Evolutionary conservation across 1,140 invertebrate genomes (phyloP).

Genomic region (Caenorhabditis brenneri): DNA sequence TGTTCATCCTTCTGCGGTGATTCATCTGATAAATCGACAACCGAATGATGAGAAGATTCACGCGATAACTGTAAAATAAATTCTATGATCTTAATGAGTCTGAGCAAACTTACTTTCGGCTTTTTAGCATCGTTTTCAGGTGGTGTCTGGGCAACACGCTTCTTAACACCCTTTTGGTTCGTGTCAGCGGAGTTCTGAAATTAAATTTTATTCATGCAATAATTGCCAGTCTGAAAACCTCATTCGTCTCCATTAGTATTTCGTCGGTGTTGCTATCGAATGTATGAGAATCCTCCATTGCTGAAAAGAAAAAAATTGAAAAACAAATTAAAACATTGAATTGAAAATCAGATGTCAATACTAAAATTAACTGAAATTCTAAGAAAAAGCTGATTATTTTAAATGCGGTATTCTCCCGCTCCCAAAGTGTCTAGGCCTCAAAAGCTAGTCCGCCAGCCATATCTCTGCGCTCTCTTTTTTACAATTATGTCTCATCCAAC

Average conservation of each 20-base stretch:
- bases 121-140: slow-evolving; percentile 23
- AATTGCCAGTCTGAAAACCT: not conserved
- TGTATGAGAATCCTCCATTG: slow-evolving; percentile 9
- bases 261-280: not conserved
- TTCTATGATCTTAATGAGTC: not conserved
- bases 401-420: not conserved
- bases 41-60: not conserved
- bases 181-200: not conserved
- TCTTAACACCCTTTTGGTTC: slow-evolving; percentile 8
- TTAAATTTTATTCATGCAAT: not conserved
- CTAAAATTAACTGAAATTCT: not conserved
- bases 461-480: not conserved
- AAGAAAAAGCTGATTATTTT: not conserved
- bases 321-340: not conserved
- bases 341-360: not conserved
- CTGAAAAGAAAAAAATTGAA: not conserved
- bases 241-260: not conserved
- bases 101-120: not conserved
- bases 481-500: not conserved
- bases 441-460: not conserved
- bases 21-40: not conserved
- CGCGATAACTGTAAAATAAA: not conserved
- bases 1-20: not conserved
- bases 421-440: not conserved
- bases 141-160: not conserved